phyloP scores from a whole-genome alignment of 2,113 vertebrate genomes.

The Nycticebus coucang region DNA sequence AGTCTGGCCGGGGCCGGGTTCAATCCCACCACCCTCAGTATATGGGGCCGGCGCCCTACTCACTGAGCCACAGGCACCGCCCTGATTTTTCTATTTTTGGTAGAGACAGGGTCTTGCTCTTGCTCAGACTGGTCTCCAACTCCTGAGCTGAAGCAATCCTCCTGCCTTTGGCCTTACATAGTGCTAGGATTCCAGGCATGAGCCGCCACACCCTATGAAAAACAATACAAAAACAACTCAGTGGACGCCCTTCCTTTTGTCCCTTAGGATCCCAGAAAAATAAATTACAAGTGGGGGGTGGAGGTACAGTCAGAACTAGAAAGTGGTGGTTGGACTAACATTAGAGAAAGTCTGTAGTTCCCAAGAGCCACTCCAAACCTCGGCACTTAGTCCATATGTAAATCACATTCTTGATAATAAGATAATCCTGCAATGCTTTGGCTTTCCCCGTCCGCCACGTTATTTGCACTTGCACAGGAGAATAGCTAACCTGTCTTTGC shows the following conservation, averaged over 20 bases:
- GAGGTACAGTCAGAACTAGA: background rate
- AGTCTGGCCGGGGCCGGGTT: too few species aligned
- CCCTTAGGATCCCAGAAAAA: background rate
- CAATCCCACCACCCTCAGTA: too few species aligned
- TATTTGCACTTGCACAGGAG: conserved; percentile 43
- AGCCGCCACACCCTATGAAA: too few species aligned
- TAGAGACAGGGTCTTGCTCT: too few species aligned
- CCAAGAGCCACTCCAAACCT: conserved; percentile 22
- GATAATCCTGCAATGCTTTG: conserved; percentile 36
- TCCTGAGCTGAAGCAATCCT: too few species aligned
- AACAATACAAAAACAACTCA: background rate
- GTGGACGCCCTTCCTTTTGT: background rate
- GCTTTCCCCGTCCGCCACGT: background rate
- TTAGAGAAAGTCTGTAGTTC: background rate
- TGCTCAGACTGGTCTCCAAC: too few species aligned
- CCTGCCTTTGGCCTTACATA: too few species aligned
- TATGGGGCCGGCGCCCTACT: too few species aligned
- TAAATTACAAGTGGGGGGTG: background rate
- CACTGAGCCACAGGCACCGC: too few species aligned
- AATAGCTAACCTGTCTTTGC: conserved; percentile 69
- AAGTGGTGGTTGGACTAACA: background rate
- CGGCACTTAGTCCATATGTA: background rate
- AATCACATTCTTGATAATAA: conserved; percentile 6
- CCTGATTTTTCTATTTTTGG: too few species aligned
- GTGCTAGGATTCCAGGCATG: too few species aligned